These are phyloP conservation scores for Dysidea cf. avara DNA, from an alignment of 37 sponge, comb jelly and placozoan species.

Conservation along the genomic window DNA sequence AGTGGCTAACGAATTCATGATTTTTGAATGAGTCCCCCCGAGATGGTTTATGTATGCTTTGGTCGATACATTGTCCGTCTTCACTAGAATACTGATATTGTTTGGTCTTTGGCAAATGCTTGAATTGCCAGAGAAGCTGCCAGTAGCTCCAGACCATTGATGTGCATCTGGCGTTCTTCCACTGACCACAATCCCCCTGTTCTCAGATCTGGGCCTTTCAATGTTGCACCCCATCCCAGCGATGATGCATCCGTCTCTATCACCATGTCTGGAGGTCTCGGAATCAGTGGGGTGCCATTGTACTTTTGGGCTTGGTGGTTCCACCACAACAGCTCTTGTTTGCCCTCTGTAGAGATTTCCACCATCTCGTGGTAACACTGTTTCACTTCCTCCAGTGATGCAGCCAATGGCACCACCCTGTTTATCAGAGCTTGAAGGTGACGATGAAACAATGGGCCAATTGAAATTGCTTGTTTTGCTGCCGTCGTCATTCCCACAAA, in stretches of 20 bases:
- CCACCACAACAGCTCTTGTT: conserved; percentile 15
- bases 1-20: no score
- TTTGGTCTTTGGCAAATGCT: background rate
- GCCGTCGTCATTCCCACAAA: no score
- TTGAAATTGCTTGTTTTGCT: background rate
- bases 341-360: background rate
- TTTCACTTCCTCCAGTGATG: no score
- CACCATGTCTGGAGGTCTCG: background rate
- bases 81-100: no score
- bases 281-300: conserved; percentile 3
- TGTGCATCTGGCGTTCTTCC: conserved; percentile 32
- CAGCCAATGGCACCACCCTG: no score
- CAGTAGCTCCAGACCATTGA: conserved; percentile 45
- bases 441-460: background rate
- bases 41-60: no score
- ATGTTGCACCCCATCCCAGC: conserved; percentile 28
- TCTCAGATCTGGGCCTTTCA: background rate
- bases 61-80: no score
- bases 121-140: conserved; percentile 26
- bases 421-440: background rate
- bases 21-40: no score
- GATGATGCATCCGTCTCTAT: conserved; percentile 52
- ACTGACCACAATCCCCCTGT: conserved; percentile 44
- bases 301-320: background rate
- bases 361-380: background rate